Percentiles rank a stretch among this genome's conserved stretches.
Conservation (phyloP, 1,140 invertebrate genomes). For the Stegodyphus mimosarum region DNA sequence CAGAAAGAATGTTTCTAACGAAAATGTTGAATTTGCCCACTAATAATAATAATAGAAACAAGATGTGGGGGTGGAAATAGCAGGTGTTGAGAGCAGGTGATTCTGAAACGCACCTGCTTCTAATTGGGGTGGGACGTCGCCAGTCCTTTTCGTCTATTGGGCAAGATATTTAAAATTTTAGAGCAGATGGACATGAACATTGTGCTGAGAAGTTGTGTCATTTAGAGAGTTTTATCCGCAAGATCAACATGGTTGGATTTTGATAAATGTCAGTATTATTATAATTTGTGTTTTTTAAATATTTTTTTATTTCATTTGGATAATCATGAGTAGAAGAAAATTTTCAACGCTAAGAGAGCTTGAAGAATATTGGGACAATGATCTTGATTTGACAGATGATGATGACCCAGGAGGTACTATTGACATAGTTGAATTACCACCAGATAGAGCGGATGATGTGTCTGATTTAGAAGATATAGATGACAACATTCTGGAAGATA, state of each 20-base stretch:
- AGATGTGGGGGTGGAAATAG: conserved; percentile 38
- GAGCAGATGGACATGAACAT: conserved; percentile 37
- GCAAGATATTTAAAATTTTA: conserved; percentile 41
- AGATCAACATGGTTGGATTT: conserved; percentile 36
- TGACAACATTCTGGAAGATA: conserved; percentile 3
- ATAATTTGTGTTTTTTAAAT: conserved; percentile 41
- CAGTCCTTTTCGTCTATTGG: conserved; percentile 34
- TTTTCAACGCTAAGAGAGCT: conserved; percentile 39
- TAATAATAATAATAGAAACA: conserved; percentile 41
- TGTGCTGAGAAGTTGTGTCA: conserved; percentile 39
- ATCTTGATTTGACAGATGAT: conserved; percentile 35
- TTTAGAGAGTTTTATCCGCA: conserved; percentile 36
- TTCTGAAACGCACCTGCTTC: conserved; percentile 38
- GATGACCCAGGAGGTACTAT: conserved; percentile 22
- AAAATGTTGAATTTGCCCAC: conserved; percentile 36
- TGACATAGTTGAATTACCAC: conserved; percentile 39
- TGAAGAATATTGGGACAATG: conserved; percentile 36
- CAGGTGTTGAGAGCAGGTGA: conserved; percentile 36
- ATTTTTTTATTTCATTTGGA: conserved; percentile 41
- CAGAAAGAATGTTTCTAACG: conserved; percentile 19
- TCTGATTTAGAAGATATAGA: conserved; percentile 16
- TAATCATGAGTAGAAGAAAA: conserved; percentile 38
- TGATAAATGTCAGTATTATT: conserved; percentile 37
- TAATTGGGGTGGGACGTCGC: conserved; percentile 34
- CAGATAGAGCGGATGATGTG: conserved; percentile 36